phyloP scores from a whole-genome alignment of 2,113 vertebrate genomes.

The Macroglossus sobrinus region DNA sequence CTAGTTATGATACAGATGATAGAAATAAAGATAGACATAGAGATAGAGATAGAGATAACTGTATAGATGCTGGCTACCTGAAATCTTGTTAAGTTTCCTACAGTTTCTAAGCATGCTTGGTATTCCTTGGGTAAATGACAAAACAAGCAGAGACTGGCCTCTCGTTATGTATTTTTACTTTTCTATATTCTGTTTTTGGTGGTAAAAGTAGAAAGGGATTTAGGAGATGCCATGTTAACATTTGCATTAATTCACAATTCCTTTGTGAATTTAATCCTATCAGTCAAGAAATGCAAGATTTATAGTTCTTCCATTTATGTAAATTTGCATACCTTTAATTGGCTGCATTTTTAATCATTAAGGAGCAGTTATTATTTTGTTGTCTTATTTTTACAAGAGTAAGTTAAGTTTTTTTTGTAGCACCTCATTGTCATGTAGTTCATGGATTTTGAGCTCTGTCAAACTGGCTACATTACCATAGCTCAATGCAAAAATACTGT shows the following conservation, averaged over 20 bases:
- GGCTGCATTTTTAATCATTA: constrained; percentile 66
- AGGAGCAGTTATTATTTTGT: constrained; percentile 54
- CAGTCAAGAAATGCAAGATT: constrained; percentile 70
- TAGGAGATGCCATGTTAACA: constrained; percentile 74
- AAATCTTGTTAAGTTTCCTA: constrained; percentile 24
- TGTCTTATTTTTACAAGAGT: constrained; percentile 21
- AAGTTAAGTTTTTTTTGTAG: neutral
- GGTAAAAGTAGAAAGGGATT: constrained; percentile 76
- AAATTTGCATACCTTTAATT: constrained; percentile 65
- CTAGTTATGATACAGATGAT: neutral
- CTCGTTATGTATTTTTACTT: constrained; percentile 70
- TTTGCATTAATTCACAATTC: constrained; percentile 78
- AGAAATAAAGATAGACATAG: neutral
- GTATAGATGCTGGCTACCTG: constrained; percentile 30
- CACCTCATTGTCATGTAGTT: neutral
- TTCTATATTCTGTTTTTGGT: constrained; percentile 72
- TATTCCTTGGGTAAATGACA: constrained; percentile 63
- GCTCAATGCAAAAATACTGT: neutral
- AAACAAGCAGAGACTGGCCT: constrained; percentile 56
- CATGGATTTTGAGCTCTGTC: constrained; percentile 41
- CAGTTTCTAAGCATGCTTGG: constrained; percentile 37
- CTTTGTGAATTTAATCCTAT: constrained; percentile 73
- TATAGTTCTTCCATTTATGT: constrained; percentile 69
- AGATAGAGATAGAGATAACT: neutral
- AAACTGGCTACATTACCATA: neutral